Evolutionary conservation across 1,140 invertebrate genomes (phyloP).

Genomic region (Temnothorax nylanderi): DNA sequence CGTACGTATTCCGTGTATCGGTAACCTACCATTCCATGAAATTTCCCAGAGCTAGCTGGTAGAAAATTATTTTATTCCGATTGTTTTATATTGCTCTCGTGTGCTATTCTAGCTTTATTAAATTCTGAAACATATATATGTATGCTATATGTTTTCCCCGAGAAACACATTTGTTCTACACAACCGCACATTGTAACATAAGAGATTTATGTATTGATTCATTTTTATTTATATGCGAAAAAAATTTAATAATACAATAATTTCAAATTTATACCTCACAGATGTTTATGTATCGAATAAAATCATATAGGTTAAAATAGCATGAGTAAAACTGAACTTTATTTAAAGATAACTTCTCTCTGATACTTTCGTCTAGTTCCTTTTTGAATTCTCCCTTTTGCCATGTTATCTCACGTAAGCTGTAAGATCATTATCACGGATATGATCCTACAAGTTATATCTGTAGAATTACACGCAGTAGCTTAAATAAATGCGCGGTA

Average conservation of each 20-base stretch:
- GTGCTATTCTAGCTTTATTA: conserved; percentile 47
- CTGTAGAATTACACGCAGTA: conserved; percentile 13
- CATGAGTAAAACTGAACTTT: background rate
- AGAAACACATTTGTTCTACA: conserved; percentile 36
- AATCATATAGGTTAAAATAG: background rate
- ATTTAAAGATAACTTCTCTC: background rate
- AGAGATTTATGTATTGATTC: conserved; percentile 13
- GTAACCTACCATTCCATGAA: conserved; percentile 24
- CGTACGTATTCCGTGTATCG: conserved; percentile 21
- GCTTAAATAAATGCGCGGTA: conserved; percentile 28
- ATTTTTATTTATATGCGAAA: background rate
- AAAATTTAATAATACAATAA: conserved; percentile 24
- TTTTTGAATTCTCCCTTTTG: background rate
- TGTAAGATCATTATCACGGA: background rate
- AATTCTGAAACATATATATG: conserved; percentile 26
- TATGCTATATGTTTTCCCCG: background rate
- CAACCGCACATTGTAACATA: conserved; percentile 6
- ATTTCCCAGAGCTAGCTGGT: conserved; percentile 3
- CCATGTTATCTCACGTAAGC: background rate
- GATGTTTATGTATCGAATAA: background rate
- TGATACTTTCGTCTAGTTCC: background rate
- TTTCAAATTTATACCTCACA: background rate
- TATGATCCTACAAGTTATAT: background rate
- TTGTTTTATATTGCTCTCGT: conserved; percentile 29
- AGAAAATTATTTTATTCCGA: conserved; percentile 36